A percentile compares a stretch with the other conserved stretches of the same genome.
Evolutionary conservation across 2,113 vertebrate species (phyloP).

Genomic region (Gymnarchus niloticus): DNA sequence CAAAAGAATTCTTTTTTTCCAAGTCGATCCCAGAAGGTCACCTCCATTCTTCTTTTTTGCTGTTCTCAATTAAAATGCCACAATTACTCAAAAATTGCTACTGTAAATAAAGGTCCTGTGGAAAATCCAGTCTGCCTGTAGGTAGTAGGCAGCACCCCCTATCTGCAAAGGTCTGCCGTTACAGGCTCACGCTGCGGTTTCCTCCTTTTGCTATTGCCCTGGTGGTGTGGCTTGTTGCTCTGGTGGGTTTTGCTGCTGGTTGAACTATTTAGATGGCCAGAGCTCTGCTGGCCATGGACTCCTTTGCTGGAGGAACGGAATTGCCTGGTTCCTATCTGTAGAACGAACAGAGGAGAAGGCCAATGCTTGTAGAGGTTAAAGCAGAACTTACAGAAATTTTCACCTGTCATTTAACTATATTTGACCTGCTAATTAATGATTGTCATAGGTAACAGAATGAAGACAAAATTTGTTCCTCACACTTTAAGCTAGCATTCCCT

Average conservation of each 20-base stretch:
- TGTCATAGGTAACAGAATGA: background rate
- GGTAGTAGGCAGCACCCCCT: constrained; percentile 55
- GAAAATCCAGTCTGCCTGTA: constrained; percentile 40
- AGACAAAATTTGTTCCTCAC: too few species aligned
- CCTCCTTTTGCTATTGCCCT: constrained; percentile 88
- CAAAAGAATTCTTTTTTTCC: constrained; percentile 52
- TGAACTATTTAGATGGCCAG: constrained; percentile 63
- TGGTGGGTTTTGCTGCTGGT: constrained; percentile 77
- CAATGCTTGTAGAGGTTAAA: background rate
- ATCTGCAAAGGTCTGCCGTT: constrained; percentile 90
- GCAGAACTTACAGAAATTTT: background rate
- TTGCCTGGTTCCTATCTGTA: constrained; percentile 67
- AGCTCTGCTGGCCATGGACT: constrained; percentile 75
- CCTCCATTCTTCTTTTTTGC: constrained; percentile 36
- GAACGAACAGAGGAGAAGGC: constrained; percentile 25
- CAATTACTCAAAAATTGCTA: constrained; percentile 40
- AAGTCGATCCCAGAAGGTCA: constrained; percentile 49
- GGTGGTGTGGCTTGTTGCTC: constrained; percentile 81
- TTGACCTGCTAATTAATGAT: background rate
- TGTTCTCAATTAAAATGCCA: constrained; percentile 45
- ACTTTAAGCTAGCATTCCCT: background rate
- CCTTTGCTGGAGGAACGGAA: constrained; percentile 80
- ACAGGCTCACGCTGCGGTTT: constrained; percentile 85
- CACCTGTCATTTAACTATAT: background rate
- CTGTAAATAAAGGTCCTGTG: constrained; percentile 45